Conservation (phyloP, 2,888 invertebrate genomes). For the Bhutanitis thaidina region DNA sequence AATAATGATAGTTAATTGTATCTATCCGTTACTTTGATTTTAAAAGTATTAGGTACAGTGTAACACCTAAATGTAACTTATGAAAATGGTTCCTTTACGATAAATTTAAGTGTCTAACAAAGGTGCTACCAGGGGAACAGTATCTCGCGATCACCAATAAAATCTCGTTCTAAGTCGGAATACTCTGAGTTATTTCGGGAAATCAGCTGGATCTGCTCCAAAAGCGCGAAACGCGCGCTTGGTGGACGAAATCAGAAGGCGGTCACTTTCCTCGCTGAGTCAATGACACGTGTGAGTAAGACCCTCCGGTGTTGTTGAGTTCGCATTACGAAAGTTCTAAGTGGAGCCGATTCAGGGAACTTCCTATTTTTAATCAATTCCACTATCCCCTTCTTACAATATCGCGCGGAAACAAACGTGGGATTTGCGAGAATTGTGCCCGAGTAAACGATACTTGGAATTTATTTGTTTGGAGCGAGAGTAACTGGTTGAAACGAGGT, state of each 20-base stretch:
- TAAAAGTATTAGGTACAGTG: too few species aligned
- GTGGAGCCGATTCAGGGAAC: conserved; percentile 41
- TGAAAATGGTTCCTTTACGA: too few species aligned
- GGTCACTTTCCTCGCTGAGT: conserved; percentile 71
- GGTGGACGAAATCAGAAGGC: conserved; percentile 56
- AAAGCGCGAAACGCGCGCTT: conserved; percentile 34
- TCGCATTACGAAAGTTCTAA: conserved; percentile 8
- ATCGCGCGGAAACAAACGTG: conserved; percentile 28
- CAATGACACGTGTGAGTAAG: conserved; percentile 61
- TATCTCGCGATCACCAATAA: conserved; percentile 47
- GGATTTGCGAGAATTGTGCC: conserved; percentile 27
- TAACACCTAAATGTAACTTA: too few species aligned
- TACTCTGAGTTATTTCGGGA: conserved; percentile 67
- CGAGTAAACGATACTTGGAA: conserved; percentile 11
- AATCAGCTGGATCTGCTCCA: conserved; percentile 73
- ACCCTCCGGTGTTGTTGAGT: conserved; percentile 24
- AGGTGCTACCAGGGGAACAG: conserved; percentile 38
- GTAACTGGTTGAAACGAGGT: conserved; percentile 2
- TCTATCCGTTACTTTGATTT: too few species aligned
- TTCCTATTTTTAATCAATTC: conserved; percentile 39
- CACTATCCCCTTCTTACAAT: conserved; percentile 21
- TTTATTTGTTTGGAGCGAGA: background rate
- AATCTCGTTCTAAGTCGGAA: conserved; percentile 59
- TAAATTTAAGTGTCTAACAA: background rate
- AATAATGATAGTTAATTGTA: too few species aligned